Base-by-base conservation (phyloP, 2,113 vertebrate species). In the Scartelaos histophorus region DNA sequence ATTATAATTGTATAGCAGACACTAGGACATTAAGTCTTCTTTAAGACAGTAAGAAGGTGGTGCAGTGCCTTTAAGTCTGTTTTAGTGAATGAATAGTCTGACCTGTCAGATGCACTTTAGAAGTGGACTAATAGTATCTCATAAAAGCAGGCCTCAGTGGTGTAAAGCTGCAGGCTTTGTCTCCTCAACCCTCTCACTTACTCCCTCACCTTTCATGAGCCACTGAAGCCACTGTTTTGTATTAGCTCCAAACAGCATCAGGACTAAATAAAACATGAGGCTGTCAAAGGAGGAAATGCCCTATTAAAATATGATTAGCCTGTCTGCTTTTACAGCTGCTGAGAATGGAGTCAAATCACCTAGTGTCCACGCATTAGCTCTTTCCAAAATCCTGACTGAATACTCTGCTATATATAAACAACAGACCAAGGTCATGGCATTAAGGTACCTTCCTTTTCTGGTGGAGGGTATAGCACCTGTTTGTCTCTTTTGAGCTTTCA, bases 261-360 rank as follows among this genome's bases (percentile, higher is more conserved):
- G 13, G 22, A 25, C 21, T 58, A 58, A 58, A 58, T 58, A 58
- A 58, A 58, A 58, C 56, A 58, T 58, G 56, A 58, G 56, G 21
- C 56, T 58, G 56, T 58, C 56, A 58, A 25, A 24, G 56, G 19
- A n/a, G 22, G 56, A 58, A 58, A 58, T 24, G 56, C 56, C 22
- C 12, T 58, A 58, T 58, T 58, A 24, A 24, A 58, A 58, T 58
- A 58, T 58, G 25, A 58, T 58, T 13, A 58, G 56, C 21, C 21
- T 25, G 56, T 25, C 56, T 25, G 56, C 56, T 58, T 58, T 58
- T 21, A 58, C 22, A 3, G 56, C 56, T 58, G 12, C 2, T 13
- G 56, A 11, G 24, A 58, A 58, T 58, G 10, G 56, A 58, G 21
- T 58, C 21, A 58, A 58, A 58, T 58, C 22, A 24, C 56, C 22